Evolutionary conservation across 2,888 invertebrate species (phyloP), one percentile per base, ranked within the genome.

Genomic region (Aromia moschata): DNA sequence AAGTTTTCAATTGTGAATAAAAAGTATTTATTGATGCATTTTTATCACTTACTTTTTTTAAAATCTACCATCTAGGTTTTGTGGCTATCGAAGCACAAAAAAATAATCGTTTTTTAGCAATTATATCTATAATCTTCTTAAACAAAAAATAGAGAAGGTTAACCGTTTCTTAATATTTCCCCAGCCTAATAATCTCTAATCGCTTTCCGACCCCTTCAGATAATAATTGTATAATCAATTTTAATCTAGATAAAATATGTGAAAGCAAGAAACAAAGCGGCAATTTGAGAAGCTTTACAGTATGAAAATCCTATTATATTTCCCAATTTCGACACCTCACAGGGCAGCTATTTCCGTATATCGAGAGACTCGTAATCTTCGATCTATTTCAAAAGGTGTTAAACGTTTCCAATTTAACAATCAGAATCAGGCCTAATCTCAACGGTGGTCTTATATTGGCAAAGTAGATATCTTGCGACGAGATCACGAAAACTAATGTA

Each of bases 361-460:
- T 20, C 62, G 59, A 54, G 59, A 44, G 69, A 69, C 68, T 56
- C 56, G 53, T 60, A 67, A 69, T 65, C 67, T 64, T 60, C 66
- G 67, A 68, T 65, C 4, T 64, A 70, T 66, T 64, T 56, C 54
- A 47, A 57, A 66, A 61, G 63, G 63, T 66, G 65, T 60, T 60
- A 65, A 65, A 65, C 58, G 58, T 56, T 60, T 43, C 16, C 45
- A 41, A 31, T 59, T 60, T 65, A 65, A 62, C 60, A 62, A 60
- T 52, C 47, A 47, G 58, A 55, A 38, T 54, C 38, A 25, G 37
- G 52, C 51, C 58, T 60, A 60, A 62, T 56, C 47, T 33, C 47
- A 15, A 18, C 33, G 30, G 53, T 54, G 38, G 54, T 36, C 58
- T 30, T 36, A 31, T 18, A 3, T 25, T 7, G 25, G 4, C 7